Evolutionary conservation across 2,113 vertebrate genomes (phyloP), one percentile per base, ranked within the genome.

Genomic region (Notiomystis cincta): DNA sequence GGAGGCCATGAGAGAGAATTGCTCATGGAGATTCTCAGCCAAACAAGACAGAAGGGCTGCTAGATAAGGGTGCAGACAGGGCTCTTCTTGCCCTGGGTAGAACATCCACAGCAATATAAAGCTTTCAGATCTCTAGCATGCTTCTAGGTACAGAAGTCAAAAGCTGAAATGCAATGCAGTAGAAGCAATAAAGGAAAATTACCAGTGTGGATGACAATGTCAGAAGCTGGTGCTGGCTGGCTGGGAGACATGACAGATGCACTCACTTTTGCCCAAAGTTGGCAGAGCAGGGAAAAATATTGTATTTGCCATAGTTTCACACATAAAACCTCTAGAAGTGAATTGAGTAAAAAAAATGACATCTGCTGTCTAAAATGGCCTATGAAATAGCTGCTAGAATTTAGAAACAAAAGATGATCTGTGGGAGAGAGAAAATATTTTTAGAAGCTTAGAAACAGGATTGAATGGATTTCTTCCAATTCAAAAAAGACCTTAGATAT

Each of bases 71-170:
- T 30, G 31, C 38, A 71, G 51, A 6, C 5, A 45, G 27, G 23
- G 17, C 58, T 67, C 9, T 20, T 80, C 47, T 15, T 28, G 22
- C 50, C 40, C 54, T 16, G 23, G 9, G 15, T 27, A 5, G 25
- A 35, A 18, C 18, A 33, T 4, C 33, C 50, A 40, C 0, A 38
- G 35, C 10, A 3, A 11, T 7, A n/a, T 1, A 37, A 72, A 42
- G 27, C 30, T 0, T 11, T 15, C 23, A n/a, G 8, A 23, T 33
- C 38, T 30, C 30, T 22, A 54, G 31, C 35, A 67, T 11, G 5
- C 15, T 57, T 19, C 30, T 64, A 30, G 18, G 24, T 23, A 24
- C 48, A n/a, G 7, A 77, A 77, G 20, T 38, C 37, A 58, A 42
- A 31, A 71, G 87, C 19, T 42, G 53, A 64, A 82, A 86, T 58